phyloP scores from a whole-genome alignment of 1,140 invertebrate genomes.

The Ceratina australensis region DNA sequence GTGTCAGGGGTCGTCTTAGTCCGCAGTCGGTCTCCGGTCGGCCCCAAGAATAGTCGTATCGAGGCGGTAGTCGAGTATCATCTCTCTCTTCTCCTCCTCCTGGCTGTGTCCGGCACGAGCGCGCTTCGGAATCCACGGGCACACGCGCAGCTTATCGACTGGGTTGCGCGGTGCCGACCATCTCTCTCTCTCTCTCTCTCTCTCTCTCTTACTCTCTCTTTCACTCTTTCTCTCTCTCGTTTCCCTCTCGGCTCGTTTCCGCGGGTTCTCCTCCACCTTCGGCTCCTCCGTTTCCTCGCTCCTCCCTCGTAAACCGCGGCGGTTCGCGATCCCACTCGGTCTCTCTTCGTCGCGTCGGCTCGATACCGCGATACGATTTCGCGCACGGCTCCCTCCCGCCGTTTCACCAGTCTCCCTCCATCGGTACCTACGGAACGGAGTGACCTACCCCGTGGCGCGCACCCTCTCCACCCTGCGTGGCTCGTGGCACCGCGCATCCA shows the following conservation, averaged over 20 bases:
- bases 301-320: neutral
- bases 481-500: constrained; percentile 46
- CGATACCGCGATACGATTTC: constrained; percentile 8
- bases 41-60: constrained; percentile 77
- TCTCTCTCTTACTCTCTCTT: constrained; percentile 22
- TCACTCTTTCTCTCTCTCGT: constrained; percentile 3
- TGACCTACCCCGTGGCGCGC: constrained; percentile 11
- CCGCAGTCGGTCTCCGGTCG: constrained; percentile 79
- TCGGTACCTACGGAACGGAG: no score
- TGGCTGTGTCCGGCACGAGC: constrained; percentile 50
- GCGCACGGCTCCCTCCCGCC: neutral
- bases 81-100: constrained; percentile 59
- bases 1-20: constrained; percentile 78
- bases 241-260: neutral
- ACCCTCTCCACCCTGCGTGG: constrained; percentile 39
- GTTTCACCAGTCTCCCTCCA: neutral
- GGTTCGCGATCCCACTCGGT: constrained; percentile 3
- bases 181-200: constrained; percentile 23
- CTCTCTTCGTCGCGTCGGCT: neutral
- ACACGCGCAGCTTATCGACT: constrained; percentile 45
- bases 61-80: constrained; percentile 67
- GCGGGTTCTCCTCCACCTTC: neutral
- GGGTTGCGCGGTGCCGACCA: constrained; percentile 17
- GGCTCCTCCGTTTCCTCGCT: neutral
- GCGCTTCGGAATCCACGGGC: constrained; percentile 19